A percentile compares a stretch with the other conserved stretches of the same genome.
Evolutionary conservation across 2,888 invertebrate genomes (phyloP).

Genomic region (Andrena bucephala): DNA sequence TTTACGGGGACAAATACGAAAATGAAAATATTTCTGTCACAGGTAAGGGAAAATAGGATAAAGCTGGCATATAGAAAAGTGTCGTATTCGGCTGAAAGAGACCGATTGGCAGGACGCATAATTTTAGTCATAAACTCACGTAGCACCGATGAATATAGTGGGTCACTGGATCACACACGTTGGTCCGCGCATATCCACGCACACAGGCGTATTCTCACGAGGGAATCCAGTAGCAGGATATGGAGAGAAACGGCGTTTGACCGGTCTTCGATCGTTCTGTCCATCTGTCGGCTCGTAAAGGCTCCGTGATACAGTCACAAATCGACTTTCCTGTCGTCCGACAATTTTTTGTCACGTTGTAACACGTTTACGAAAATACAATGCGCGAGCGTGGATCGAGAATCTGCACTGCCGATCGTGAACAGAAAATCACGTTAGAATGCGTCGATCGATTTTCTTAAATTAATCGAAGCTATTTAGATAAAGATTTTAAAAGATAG

Average conservation of each 20-base stretch:
- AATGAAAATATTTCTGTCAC: background rate
- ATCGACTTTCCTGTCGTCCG: slow-evolving; percentile 41
- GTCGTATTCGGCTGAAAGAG: slow-evolving; percentile 7
- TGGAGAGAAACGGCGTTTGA: slow-evolving; percentile 77
- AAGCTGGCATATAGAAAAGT: background rate
- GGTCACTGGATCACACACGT: slow-evolving; percentile 78
- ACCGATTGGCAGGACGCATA: slow-evolving; percentile 38
- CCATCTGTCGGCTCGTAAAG: slow-evolving; percentile 52
- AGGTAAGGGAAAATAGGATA: background rate
- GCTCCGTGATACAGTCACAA: slow-evolving; percentile 22
- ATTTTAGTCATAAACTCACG: slow-evolving; percentile 49
- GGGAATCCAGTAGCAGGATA: slow-evolving; percentile 68
- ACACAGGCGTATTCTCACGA: slow-evolving; percentile 52
- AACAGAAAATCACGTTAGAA: background rate
- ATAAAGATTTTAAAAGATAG: background rate
- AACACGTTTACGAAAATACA: background rate
- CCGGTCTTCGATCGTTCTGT: slow-evolving; percentile 68
- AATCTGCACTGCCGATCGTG: background rate
- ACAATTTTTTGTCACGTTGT: background rate
- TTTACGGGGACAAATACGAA: too few species aligned
- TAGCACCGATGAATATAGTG: slow-evolving; percentile 67
- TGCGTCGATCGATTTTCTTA: background rate
- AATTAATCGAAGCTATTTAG: background rate
- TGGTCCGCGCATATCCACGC: slow-evolving; percentile 40
- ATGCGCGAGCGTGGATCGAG: background rate